A percentile compares a stretch with the other conserved stretches of the same genome.
These are phyloP conservation scores for Gandaritis pyraliata DNA, from an alignment of 2,888 invertebrate genomes.

Conservation along the genomic window DNA sequence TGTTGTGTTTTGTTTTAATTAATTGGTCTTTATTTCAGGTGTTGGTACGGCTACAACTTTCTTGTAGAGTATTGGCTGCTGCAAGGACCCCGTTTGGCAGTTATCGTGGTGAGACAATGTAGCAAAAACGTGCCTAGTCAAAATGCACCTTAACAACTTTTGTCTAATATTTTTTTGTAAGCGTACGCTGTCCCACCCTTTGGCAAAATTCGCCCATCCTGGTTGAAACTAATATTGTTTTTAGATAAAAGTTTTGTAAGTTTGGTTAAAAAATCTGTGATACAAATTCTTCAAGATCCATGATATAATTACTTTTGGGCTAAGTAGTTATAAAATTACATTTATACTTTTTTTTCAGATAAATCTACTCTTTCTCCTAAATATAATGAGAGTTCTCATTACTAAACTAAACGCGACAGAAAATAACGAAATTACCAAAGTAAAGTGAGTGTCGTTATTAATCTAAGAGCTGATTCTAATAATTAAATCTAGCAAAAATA, in stretches of 20 bases:
- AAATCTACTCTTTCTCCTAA: constrained; percentile 90
- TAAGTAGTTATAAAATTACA: too few species aligned
- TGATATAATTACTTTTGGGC: too few species aligned
- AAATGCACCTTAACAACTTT: too few species aligned
- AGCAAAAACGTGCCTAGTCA: not conserved
- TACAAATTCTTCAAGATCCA: too few species aligned
- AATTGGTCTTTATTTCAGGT: constrained; percentile 64
- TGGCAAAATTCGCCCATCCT: too few species aligned
- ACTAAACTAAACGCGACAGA: constrained; percentile 89
- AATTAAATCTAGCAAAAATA: too few species aligned
- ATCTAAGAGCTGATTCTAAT: not conserved
- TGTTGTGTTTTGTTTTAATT: not conserved
- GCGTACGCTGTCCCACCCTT: too few species aligned
- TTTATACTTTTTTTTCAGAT: constrained; percentile 79
- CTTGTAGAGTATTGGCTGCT: constrained; percentile 93
- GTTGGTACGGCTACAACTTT: constrained; percentile 95
- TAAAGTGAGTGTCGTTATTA: constrained; percentile 78
- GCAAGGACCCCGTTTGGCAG: constrained; percentile 92
- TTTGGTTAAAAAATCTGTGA: too few species aligned
- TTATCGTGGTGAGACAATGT: constrained; percentile 89
- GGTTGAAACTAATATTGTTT: too few species aligned
- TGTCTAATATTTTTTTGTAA: too few species aligned
- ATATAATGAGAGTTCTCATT: constrained; percentile 91
- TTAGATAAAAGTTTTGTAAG: too few species aligned
- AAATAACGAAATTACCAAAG: constrained; percentile 90